phyloP scores from a whole-genome alignment of 2,113 vertebrate species.

The Nannospalax galili region DNA sequence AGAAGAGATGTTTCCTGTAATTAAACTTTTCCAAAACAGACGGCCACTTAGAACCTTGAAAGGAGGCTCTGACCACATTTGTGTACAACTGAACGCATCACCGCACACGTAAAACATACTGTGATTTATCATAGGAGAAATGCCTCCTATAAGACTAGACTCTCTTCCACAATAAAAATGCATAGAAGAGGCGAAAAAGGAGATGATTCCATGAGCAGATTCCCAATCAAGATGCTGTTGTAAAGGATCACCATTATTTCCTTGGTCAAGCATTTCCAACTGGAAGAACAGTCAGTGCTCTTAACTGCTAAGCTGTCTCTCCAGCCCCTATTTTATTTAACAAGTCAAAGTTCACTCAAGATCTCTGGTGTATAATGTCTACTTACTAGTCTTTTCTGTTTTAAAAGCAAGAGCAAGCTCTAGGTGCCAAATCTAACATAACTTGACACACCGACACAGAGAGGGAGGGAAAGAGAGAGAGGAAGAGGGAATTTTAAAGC shows the following conservation, averaged over 20 bases:
- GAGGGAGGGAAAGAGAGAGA: no score
- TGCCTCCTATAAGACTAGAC: neutral
- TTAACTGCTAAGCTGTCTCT: no score
- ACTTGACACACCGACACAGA: neutral
- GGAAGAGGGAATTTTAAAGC: no score
- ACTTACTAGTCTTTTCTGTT: neutral
- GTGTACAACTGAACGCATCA: neutral
- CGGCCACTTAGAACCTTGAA: neutral
- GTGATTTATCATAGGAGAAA: neutral
- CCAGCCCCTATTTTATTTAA: no score
- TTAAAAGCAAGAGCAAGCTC: neutral
- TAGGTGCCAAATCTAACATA: neutral
- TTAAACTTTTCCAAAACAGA: slow-evolving; percentile 42
- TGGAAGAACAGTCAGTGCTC: neutral
- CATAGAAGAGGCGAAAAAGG: neutral
- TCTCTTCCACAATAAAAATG: neutral
- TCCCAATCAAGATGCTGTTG: neutral
- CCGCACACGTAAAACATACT: neutral
- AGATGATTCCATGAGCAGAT: neutral
- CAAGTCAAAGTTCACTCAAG: neutral
- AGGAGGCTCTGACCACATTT: fast-evolving
- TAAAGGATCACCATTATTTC: neutral
- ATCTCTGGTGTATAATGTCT: no score
- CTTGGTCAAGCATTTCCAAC: neutral
- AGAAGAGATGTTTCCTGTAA: slow-evolving; percentile 84